Evolutionary conservation across 1,140 invertebrate genomes (phyloP), one percentile per base, ranked within the genome.

Genomic region (Watersipora subatra): DNA sequence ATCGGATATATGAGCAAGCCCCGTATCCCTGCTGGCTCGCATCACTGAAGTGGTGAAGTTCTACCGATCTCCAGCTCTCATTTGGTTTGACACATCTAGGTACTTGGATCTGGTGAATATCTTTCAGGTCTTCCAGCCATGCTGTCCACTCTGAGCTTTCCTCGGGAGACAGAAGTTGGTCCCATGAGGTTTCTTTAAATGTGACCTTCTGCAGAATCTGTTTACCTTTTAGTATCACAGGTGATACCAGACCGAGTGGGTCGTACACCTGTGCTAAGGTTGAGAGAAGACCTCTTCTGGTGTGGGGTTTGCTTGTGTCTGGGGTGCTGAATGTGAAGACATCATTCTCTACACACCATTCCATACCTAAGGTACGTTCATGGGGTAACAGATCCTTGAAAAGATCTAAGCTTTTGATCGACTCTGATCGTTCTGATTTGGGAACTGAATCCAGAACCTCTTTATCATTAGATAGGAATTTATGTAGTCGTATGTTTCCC

Each of bases 31-130:
- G 27, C 25, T 12, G 27, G 59, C 64, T 66, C n/a, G 59, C 64
- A 62, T 68, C 67, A 2, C 64, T 62, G 46, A 68, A 68, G 29
- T 66, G 30, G 58, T 68, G 67, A 28, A 68, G 28, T n/a, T 64
- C 34, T 2, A 3, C 3, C 2, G n/a, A n/a, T n/a, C n/a, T n/a
- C n/a, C n/a, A n/a, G n/a, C n/a, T n/a, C n/a, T n/a, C n/a, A n/a
- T n/a, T n/a, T n/a, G n/a, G n/a, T n/a, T n/a, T n/a, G n/a, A n/a
- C n/a, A n/a, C n/a, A n/a, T n/a, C n/a, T n/a, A 19, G 62, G 62
- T 27, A 64, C 28, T 28, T 57, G 24, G 2, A 64, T 3, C 24
- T 64, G 19, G 22, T 17, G 20, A n/a, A 30, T 19, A n/a, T 22
- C n/a, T 22, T 24, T 2, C 2, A 63, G 29, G 20, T 62, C 28